Conservation (phyloP, 2,888 invertebrate genomes). For the Heliconius hortense region DNA sequence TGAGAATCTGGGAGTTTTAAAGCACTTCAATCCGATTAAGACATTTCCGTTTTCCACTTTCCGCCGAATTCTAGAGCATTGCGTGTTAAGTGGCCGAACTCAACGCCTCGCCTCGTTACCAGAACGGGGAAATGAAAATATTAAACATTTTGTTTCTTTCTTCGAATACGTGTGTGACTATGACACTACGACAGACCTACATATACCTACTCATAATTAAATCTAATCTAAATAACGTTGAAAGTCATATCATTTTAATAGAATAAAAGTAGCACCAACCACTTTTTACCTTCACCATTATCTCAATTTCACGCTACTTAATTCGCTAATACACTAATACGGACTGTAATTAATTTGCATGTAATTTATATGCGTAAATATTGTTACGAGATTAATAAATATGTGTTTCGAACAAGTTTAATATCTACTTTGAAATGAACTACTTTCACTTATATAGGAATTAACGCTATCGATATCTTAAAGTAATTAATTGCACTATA, state of each 20-base stretch:
- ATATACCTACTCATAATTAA: not conserved
- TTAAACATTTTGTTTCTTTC: too few relatives aligned
- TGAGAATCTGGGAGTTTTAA: too few relatives aligned
- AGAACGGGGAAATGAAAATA: too few relatives aligned
- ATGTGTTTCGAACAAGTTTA: slow-evolving; percentile 13
- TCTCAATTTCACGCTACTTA: slow-evolving; percentile 17
- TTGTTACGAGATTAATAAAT: slow-evolving; percentile 8
- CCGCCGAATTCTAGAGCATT: too few relatives aligned
- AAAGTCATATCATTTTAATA: slow-evolving; percentile 9
- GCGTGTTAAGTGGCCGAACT: too few relatives aligned
- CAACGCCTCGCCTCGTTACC: too few relatives aligned
- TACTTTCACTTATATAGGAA: slow-evolving; percentile 22
- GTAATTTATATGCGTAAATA: slow-evolving; percentile 19
- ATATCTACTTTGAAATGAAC: slow-evolving; percentile 3
- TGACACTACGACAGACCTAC: too few relatives aligned
- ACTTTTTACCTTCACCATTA: not conserved
- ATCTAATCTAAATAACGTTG: slow-evolving; percentile 1
- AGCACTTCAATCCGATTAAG: too few relatives aligned
- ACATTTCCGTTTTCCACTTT: too few relatives aligned
- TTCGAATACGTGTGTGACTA: too few relatives aligned
- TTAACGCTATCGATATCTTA: slow-evolving; percentile 4
- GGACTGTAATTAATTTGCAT: slow-evolving; percentile 10
- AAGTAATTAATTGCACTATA: not conserved
- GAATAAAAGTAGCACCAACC: not conserved
- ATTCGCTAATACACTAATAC: slow-evolving; percentile 5